A percentile compares a stretch with the other conserved stretches of the same genome.
Evolutionary conservation across 2,797 vertebrate genomes (phyloP).

Genomic region (Neomorphus geoffroyi): DNA sequence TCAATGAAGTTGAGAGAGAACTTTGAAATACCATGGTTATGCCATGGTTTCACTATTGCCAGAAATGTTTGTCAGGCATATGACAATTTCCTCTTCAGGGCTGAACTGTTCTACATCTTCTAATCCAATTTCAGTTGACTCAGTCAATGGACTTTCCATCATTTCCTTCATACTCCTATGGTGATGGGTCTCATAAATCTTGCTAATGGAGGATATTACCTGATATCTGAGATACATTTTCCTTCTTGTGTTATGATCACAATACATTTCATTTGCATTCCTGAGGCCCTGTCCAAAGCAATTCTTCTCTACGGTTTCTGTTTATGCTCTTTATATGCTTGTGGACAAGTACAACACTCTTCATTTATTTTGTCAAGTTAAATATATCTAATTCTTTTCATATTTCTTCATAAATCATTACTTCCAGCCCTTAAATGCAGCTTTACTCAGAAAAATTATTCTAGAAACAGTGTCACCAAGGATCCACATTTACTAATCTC

Average conservation of each 20-base stretch:
- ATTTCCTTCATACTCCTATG: conserved; percentile 60
- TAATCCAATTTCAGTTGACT: conserved; percentile 69
- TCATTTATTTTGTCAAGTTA: conserved; percentile 49
- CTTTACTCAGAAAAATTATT: conserved; percentile 42
- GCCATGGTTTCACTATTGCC: not conserved
- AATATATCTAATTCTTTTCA: conserved; percentile 53
- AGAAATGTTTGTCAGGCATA: conserved; percentile 23
- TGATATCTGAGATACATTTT: conserved; percentile 71
- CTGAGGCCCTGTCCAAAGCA: conserved; percentile 64
- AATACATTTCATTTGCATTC: conserved; percentile 70
- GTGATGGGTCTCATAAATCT: conserved; percentile 73
- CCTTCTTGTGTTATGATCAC: conserved; percentile 71
- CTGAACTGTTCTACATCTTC: conserved; percentile 57
- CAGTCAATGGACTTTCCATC: conserved; percentile 61
- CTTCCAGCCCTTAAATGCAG: conserved; percentile 27
- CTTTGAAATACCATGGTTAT: not conserved
- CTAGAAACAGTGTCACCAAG: not conserved
- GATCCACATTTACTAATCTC: conserved; percentile 14
- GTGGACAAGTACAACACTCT: conserved; percentile 47
- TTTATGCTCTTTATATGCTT: conserved; percentile 52
- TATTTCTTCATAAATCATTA: conserved; percentile 57
- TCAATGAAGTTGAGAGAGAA: not conserved
- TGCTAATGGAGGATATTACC: conserved; percentile 72
- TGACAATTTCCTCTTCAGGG: conserved; percentile 24
- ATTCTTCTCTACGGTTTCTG: conserved; percentile 54